Evolutionary conservation across 1,140 invertebrate genomes (phyloP).

Genomic region (Harlomillsia oculata): DNA sequence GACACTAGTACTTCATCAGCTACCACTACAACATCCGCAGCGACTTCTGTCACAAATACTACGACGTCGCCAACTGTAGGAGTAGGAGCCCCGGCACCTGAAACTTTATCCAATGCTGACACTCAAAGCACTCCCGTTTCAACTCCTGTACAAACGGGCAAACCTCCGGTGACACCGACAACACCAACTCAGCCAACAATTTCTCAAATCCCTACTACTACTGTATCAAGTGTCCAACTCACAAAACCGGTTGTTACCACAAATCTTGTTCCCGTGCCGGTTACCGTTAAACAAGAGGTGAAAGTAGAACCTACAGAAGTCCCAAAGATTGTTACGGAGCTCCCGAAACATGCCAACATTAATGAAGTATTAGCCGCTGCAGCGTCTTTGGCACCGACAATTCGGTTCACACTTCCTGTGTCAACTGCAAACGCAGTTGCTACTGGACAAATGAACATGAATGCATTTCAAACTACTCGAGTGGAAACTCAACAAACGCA

Average conservation of each 20-base stretch:
- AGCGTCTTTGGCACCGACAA: neutral
- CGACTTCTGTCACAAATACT: neutral
- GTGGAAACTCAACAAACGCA: too few relatives aligned
- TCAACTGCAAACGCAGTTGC: neutral
- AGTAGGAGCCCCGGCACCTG: neutral
- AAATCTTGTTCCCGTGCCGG: neutral
- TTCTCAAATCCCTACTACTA: neutral
- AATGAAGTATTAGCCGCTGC: neutral
- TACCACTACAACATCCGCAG: neutral
- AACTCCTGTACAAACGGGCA: neutral
- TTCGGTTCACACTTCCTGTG: conserved; percentile 15
- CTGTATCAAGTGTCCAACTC: too few relatives aligned
- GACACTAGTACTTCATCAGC: neutral
- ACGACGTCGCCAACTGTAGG: too few relatives aligned
- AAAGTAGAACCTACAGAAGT: too few relatives aligned
- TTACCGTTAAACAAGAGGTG: neutral
- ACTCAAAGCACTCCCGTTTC: neutral
- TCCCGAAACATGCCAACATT: neutral
- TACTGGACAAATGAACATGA: neutral
- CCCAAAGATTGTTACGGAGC: neutral
- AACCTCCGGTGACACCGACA: neutral
- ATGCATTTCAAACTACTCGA: neutral
- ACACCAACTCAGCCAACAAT: neutral
- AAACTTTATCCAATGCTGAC: neutral
- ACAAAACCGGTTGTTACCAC: neutral